Evolutionary conservation across 2,888 invertebrate species (phyloP), one percentile per base, ranked within the genome.

Genomic region (Choreutis nemorana): DNA sequence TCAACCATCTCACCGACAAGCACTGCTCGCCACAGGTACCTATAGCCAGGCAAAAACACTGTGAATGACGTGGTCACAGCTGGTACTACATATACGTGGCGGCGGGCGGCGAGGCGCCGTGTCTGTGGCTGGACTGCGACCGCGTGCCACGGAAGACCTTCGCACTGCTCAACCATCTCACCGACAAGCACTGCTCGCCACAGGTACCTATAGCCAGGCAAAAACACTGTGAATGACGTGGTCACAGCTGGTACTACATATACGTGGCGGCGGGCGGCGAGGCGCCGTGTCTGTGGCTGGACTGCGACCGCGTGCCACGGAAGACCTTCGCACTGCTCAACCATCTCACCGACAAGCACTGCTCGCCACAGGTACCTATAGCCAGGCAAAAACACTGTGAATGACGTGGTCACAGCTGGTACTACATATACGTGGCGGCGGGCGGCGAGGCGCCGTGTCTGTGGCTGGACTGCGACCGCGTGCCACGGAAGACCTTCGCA

Each of bases 1-100:
- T 97, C 85, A 97, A 98, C 34, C 99, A 99, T 72, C 82, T 98
- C 36, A 90, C 91, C 48, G 98, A 98, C 73, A 90, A 94, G 39
- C 98, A 98, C 62, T 93, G 97, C 59, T 91, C 90, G 41, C 83
- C 88, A 15, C 88, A 89, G 50, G 91, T 90, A n/a, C n/a, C n/a
- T n/a, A n/a, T n/a, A n/a, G n/a, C n/a, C n/a, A n/a, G n/a, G n/a
- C n/a, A n/a, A n/a, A n/a, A n/a, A n/a, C n/a, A n/a, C n/a, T n/a
- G n/a, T n/a, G n/a, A n/a, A n/a, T n/a, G n/a, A n/a, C n/a, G n/a
- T n/a, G n/a, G n/a, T n/a, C n/a, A n/a, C n/a, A n/a, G n/a, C n/a
- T n/a, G n/a, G n/a, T n/a, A n/a, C n/a, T n/a, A n/a, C n/a, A n/a
- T n/a, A n/a, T n/a, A n/a, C n/a, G n/a, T n/a, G n/a, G n/a, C n/a